These are phyloP conservation scores for Drosophila subpulchrella DNA, from an alignment of 1,140 invertebrate genomes.

Conservation along the genomic window DNA sequence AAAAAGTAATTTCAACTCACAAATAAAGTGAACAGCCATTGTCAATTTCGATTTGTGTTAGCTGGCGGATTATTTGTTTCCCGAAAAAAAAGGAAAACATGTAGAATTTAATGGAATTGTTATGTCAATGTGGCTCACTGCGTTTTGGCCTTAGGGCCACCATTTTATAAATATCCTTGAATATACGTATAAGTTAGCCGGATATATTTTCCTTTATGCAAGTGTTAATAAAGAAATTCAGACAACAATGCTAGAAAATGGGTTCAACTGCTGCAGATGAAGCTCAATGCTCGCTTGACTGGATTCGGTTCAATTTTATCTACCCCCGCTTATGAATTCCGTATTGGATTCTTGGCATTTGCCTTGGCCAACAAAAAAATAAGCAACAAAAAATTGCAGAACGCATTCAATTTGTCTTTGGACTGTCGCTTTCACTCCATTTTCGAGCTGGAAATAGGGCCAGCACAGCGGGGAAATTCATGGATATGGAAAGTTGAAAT, in stretches of 20 bases:
- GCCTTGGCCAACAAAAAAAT: slow-evolving; percentile 25
- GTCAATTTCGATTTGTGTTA: background rate
- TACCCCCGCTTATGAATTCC: slow-evolving; percentile 40
- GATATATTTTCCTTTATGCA: too few species aligned
- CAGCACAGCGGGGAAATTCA: slow-evolving; percentile 14
- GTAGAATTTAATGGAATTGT: slow-evolving; percentile 3
- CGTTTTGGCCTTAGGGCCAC: background rate
- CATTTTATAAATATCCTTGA: background rate
- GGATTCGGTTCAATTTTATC: slow-evolving; percentile 36
- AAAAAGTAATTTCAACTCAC: too few species aligned
- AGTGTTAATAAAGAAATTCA: background rate
- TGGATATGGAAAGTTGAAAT: slow-evolving; percentile 23
- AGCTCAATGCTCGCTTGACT: slow-evolving; percentile 29
- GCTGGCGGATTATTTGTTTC: background rate
- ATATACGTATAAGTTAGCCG: too few species aligned
- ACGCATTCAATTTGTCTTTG: slow-evolving; percentile 64
- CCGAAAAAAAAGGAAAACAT: background rate
- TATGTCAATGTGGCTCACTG: background rate
- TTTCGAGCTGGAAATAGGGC: slow-evolving; percentile 14
- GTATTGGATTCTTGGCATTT: slow-evolving; percentile 55
- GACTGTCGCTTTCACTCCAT: slow-evolving; percentile 30
- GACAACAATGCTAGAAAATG: slow-evolving; percentile 2
- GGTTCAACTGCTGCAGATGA: slow-evolving; percentile 43
- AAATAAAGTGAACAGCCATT: background rate
- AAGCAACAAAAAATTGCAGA: slow-evolving; percentile 28